Evolutionary conservation across 2,113 vertebrate species (phyloP).

Genomic region (Chunga burmeisteri): DNA sequence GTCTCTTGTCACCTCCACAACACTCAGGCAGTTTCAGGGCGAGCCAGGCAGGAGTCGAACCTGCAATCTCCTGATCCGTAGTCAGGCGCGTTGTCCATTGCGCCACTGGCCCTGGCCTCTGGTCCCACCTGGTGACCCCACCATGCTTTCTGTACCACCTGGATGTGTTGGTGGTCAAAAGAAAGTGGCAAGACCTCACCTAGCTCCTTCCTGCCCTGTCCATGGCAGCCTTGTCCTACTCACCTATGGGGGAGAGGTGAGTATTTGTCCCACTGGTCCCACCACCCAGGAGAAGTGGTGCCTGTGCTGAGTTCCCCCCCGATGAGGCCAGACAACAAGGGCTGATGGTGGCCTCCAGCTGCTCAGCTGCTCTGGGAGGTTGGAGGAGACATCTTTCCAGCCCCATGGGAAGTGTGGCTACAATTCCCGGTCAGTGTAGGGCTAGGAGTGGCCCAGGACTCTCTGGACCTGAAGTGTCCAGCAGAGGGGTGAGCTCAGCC

Average conservation of each 20-base stretch:
- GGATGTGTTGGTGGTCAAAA: not conserved
- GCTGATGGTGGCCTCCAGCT: not conserved
- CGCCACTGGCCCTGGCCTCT: not conserved
- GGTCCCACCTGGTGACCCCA: not conserved
- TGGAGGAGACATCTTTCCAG: not conserved
- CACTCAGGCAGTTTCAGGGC: not conserved
- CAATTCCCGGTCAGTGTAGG: not conserved
- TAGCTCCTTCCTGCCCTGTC: not conserved
- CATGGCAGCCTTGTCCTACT: not conserved
- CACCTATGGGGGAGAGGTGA: not conserved
- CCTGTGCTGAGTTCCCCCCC: too few species aligned
- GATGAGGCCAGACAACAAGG: not conserved
- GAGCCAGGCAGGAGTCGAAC: conserved; percentile 73
- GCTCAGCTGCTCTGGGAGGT: not conserved
- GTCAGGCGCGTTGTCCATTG: conserved; percentile 53
- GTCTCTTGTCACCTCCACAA: not conserved
- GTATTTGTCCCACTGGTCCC: not conserved
- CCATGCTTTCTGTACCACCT: not conserved
- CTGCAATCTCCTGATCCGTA: conserved; percentile 63
- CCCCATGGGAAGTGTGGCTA: not conserved
- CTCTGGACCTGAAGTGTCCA: not conserved
- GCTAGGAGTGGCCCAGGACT: not conserved
- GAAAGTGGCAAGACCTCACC: not conserved
- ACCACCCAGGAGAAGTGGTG: not conserved
- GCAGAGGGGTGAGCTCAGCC: not conserved